Evolutionary conservation across 2,888 invertebrate genomes (phyloP).

Genomic region (Exephanes ischioxanthus): DNA sequence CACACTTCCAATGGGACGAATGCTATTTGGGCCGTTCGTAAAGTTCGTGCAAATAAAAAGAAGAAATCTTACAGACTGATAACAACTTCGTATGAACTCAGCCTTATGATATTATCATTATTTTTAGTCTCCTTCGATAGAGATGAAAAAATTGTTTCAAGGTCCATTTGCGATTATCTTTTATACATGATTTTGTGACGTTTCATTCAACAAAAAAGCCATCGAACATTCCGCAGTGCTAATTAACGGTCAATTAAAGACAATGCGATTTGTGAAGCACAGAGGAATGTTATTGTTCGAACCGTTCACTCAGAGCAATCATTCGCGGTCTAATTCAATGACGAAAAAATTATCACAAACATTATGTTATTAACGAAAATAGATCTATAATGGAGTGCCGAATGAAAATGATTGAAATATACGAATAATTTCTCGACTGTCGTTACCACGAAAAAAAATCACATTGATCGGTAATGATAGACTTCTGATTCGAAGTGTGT

Average conservation of each 20-base stretch:
- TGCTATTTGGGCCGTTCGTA: neutral
- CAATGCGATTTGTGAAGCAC: neutral
- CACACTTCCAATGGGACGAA: neutral
- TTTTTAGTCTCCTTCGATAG: neutral
- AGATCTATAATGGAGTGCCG: neutral
- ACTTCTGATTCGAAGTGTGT: neutral
- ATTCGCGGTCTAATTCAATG: neutral
- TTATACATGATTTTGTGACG: neutral
- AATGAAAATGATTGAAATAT: neutral
- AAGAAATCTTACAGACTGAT: constrained; percentile 23
- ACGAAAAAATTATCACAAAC: neutral
- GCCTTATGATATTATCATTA: neutral
- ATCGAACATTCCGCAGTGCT: neutral
- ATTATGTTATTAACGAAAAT: neutral
- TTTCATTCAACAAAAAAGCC: neutral
- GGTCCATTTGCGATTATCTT: neutral
- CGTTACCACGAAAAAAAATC: neutral
- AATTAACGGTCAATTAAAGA: neutral
- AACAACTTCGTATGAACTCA: neutral
- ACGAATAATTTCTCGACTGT: neutral
- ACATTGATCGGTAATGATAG: neutral
- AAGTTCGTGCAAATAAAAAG: neutral
- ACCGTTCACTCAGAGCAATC: neutral
- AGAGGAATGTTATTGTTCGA: neutral
- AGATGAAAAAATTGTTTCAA: too few relatives aligned